phyloP scores from a whole-genome alignment of 2,888 invertebrate genomes.

The Muscina levida region DNA sequence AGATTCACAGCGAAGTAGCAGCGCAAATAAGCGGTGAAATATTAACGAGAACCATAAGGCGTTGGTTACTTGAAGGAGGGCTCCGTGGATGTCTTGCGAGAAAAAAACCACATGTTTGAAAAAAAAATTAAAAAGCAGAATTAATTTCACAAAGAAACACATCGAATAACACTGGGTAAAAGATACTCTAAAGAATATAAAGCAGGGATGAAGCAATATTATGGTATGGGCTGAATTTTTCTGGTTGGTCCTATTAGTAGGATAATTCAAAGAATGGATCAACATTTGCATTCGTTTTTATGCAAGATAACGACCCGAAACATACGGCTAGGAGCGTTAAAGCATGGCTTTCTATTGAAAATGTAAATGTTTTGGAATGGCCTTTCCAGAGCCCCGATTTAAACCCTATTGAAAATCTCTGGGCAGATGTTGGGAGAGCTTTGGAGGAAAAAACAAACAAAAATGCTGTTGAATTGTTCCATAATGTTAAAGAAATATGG shows the following conservation, averaged over 20 bases:
- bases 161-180: not conserved
- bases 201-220: not conserved
- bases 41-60: not conserved
- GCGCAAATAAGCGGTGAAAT: not conserved
- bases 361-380: not conserved
- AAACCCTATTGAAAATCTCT: slow-evolving; percentile 33
- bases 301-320: slow-evolving; percentile 30
- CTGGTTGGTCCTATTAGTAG: not conserved
- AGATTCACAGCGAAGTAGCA: not conserved
- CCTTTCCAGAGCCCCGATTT: not conserved
- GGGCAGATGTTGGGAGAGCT: slow-evolving; percentile 18
- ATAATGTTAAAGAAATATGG: not conserved
- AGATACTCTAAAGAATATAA: slow-evolving; percentile 3
- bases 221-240: not conserved
- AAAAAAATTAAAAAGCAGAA: not conserved
- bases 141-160: not conserved
- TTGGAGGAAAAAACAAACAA: not conserved
- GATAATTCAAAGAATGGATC: slow-evolving; percentile 18
- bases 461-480: no score
- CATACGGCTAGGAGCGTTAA: slow-evolving; percentile 25
- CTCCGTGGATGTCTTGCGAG: not conserved
- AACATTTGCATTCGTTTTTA: slow-evolving; percentile 20
- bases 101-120: not conserved
- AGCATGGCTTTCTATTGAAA: no score
- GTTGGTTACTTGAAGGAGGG: not conserved